Conservation (phyloP, 2,888 invertebrate species). For the Scelioninae gen. 1 region DNA sequence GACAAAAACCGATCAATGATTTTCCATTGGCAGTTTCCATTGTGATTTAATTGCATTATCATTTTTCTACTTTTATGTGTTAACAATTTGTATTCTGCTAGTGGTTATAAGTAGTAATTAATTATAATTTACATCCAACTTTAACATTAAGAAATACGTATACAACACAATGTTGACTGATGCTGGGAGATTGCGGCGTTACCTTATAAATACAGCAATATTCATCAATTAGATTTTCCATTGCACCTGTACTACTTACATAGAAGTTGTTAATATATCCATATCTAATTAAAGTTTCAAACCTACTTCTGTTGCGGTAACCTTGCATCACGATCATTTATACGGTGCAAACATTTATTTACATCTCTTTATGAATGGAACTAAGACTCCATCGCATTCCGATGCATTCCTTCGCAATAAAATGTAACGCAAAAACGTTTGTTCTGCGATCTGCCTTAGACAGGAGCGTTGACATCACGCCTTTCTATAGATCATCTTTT, state of each 20-base stretch:
- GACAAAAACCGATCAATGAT: too few species aligned
- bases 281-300: conserved; percentile 40
- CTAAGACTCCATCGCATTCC: conserved; percentile 7
- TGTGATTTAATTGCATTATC: too few species aligned
- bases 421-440: conserved; percentile 38
- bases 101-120: conserved; percentile 23
- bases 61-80: neutral
- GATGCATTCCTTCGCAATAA: conserved; percentile 14
- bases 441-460: neutral
- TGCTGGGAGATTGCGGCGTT: conserved; percentile 15
- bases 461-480: conserved; percentile 15
- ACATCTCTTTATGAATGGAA: conserved; percentile 51
- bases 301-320: conserved; percentile 37
- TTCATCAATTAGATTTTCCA: conserved; percentile 46
- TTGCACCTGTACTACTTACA: conserved; percentile 31
- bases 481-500: conserved; percentile 49
- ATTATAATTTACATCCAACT: conserved; percentile 29
- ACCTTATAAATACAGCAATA: conserved; percentile 35
- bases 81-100: neutral
- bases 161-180: conserved; percentile 37
- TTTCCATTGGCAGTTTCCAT: too few species aligned
- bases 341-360: conserved; percentile 45
- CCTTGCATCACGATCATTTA: conserved; percentile 43
- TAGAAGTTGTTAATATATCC: conserved; percentile 16
- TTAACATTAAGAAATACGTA: conserved; percentile 31